Conservation (phyloP, 2,113 vertebrate species). For the Pavo muticus region DNA sequence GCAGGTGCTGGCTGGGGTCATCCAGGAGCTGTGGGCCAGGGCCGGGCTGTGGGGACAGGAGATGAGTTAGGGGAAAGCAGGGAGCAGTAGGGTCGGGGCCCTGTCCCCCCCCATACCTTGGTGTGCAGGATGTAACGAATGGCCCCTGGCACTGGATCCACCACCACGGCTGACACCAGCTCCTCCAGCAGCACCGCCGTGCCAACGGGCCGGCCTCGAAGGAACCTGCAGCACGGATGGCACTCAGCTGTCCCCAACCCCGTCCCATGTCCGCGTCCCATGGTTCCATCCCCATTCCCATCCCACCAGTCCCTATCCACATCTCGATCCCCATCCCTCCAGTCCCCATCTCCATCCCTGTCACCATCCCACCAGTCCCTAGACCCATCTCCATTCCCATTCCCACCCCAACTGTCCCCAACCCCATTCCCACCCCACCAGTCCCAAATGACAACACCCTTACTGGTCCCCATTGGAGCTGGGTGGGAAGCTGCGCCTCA, state of each 20-base stretch:
- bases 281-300: too few relatives aligned
- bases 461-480: conserved; percentile 84
- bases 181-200: conserved; percentile 70
- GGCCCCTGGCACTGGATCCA: conserved; percentile 78
- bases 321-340: too few relatives aligned
- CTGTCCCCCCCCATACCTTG: conserved; percentile 66
- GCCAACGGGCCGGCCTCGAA: conserved; percentile 83
- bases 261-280: neutral
- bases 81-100: neutral
- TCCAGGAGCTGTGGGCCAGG: conserved; percentile 81
- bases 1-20: conserved; percentile 74
- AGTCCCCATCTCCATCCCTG: too few relatives aligned
- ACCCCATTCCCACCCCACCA: neutral
- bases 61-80: rapidly evolving
- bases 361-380: too few relatives aligned
- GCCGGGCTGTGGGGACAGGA: conserved; percentile 74
- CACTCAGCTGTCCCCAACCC: neutral
- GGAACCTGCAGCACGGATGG: conserved; percentile 72
- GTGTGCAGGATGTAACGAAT: conserved; percentile 90
- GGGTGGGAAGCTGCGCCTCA: conserved; percentile 88
- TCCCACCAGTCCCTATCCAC: neutral
- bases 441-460: neutral
- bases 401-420: neutral
- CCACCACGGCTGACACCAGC: conserved; percentile 73
- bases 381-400: too few relatives aligned